Conservation (phyloP, 2,797 vertebrate genomes). For the Chiloscyllium punctatum region DNA sequence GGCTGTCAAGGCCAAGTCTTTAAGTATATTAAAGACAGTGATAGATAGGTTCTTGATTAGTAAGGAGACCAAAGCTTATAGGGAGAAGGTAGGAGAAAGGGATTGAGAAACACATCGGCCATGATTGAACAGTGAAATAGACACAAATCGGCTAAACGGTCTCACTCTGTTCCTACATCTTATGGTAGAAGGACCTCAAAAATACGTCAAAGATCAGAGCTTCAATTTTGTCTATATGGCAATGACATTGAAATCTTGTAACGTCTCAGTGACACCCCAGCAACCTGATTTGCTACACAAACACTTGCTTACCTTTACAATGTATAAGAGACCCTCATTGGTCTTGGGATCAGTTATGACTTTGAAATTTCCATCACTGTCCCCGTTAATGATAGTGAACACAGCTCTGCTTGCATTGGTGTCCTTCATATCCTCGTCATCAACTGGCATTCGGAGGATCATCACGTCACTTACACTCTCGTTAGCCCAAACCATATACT, state of each 20-base stretch:
- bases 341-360: conserved; percentile 69
- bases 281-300: neutral
- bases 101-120: no score
- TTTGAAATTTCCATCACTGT: conserved; percentile 71
- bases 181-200: neutral
- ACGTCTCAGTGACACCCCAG: neutral
- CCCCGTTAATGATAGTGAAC: conserved; percentile 70
- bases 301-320: conserved; percentile 62
- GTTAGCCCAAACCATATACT: conserved; percentile 62
- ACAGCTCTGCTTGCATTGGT: conserved; percentile 64
- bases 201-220: neutral
- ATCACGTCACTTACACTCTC: conserved; percentile 68
- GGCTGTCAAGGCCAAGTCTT: no score
- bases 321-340: conserved; percentile 71
- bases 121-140: no score
- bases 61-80: no score
- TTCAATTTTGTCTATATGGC: neutral
- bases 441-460: conserved; percentile 65
- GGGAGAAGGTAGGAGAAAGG: no score
- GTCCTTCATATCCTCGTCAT: conserved; percentile 68
- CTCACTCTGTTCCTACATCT: no score
- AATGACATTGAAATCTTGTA: neutral
- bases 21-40: no score
- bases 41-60: no score
- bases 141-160: no score